phyloP scores from a whole-genome alignment of 2,113 vertebrate species.

The Pseudolaguvia tuberculata region DNA sequence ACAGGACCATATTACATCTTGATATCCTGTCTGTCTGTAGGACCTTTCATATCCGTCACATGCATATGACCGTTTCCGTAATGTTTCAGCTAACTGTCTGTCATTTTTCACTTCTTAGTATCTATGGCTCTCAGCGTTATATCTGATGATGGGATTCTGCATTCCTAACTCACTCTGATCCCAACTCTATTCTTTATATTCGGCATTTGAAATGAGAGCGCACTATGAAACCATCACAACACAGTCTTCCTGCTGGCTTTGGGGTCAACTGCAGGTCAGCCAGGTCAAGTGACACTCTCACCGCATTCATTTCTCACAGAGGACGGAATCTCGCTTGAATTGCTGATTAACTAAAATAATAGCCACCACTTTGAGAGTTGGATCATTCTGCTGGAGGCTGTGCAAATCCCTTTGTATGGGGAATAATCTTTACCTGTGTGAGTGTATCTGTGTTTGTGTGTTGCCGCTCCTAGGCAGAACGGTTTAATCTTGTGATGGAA shows the following conservation, averaged over 20 bases:
- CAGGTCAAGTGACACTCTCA: constrained; percentile 69
- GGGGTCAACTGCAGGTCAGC: constrained; percentile 59
- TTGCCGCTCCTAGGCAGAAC: constrained; percentile 41
- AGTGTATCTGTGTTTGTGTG: not conserved
- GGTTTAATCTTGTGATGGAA: constrained; percentile 39
- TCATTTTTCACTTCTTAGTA: not conserved
- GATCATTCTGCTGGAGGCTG: constrained; percentile 16
- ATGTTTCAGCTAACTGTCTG: not conserved
- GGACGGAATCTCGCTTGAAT: constrained; percentile 2
- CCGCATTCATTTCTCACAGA: constrained; percentile 55
- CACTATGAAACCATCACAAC: constrained; percentile 37
- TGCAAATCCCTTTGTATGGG: not conserved
- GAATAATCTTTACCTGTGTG: not conserved
- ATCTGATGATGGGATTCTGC: constrained; percentile 26
- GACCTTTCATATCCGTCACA: not conserved
- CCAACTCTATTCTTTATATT: constrained; percentile 53
- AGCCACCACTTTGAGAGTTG: not conserved
- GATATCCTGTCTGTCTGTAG: constrained; percentile 49
- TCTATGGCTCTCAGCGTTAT: constrained; percentile 25
- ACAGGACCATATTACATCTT: constrained; percentile 57
- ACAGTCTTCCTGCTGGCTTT: constrained; percentile 36
- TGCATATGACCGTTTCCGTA: not conserved
- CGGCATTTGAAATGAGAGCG: constrained; percentile 55
- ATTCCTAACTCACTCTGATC: constrained; percentile 31
- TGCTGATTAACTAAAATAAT: constrained; percentile 34